Conservation (phyloP, 2,888 invertebrate genomes). For the Cryptophagus acutangulus region DNA sequence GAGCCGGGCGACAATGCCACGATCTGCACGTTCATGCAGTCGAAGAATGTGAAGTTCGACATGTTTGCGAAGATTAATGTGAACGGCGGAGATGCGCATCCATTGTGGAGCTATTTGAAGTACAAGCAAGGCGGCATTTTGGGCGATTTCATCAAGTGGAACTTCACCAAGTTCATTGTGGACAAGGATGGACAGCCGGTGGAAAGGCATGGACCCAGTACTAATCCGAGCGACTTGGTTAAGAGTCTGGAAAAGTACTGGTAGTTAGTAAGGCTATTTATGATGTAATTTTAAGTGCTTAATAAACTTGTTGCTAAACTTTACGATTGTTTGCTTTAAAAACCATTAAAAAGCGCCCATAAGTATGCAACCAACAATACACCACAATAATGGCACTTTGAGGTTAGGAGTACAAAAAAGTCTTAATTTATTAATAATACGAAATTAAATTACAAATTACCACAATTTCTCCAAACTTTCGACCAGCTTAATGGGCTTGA, state of each 20-base stretch:
- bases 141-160: constrained; percentile 76
- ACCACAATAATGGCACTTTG: too few species aligned
- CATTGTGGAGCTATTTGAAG: constrained; percentile 64
- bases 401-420: too few species aligned
- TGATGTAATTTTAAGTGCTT: constrained; percentile 1
- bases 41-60: constrained; percentile 64
- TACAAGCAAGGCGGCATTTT: constrained; percentile 49
- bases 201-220: constrained; percentile 55
- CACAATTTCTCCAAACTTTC: constrained; percentile 39
- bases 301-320: too few species aligned
- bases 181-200: constrained; percentile 67
- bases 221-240: constrained; percentile 39
- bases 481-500: constrained; percentile 39
- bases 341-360: too few species aligned
- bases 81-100: constrained; percentile 60
- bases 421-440: too few species aligned
- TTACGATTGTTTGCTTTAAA: too few species aligned
- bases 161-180: constrained; percentile 81
- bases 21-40: constrained; percentile 59
- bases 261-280: constrained; percentile 25
- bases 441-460: too few species aligned
- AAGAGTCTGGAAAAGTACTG: constrained; percentile 42
- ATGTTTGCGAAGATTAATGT: constrained; percentile 69
- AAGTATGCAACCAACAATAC: too few species aligned
- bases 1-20: constrained; percentile 62